Conservation (phyloP, 2,888 invertebrate species). For the Dione juno region DNA sequence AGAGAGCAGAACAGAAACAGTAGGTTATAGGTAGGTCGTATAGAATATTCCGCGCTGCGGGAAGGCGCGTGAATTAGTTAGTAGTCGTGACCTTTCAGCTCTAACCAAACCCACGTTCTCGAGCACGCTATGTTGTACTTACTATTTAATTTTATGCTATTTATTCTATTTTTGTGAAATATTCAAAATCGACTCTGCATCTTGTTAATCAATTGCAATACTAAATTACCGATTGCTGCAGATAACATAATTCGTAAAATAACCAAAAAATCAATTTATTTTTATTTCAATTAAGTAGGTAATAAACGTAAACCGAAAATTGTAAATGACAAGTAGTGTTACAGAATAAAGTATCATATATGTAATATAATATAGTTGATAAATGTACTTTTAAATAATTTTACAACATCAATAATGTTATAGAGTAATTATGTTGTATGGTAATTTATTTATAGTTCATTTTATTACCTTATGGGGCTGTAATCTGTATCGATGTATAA, state of each 20-base stretch:
- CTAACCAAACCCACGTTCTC: neutral
- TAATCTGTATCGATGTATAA: slow-evolving; percentile 10
- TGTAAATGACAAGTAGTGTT: no score
- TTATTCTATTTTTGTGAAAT: neutral
- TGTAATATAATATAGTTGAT: neutral
- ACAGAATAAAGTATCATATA: no score
- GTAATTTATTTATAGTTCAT: neutral
- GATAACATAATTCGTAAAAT: no score
- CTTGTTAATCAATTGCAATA: no score
- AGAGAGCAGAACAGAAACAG: neutral
- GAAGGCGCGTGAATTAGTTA: slow-evolving; percentile 24
- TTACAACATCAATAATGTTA: neutral
- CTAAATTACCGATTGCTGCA: no score
- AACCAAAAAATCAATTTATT: no score
- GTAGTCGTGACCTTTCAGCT: slow-evolving; percentile 24
- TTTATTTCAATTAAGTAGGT: no score
- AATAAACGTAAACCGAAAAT: no score
- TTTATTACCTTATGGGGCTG: neutral
- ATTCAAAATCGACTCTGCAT: no score
- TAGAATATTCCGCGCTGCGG: neutral
- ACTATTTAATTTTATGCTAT: neutral
- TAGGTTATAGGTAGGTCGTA: neutral
- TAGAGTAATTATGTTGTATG: neutral
- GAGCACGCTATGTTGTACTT: neutral
- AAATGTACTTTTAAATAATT: neutral